Conservation (phyloP, 1,140 invertebrate species). For the Aplysia californica region DNA sequence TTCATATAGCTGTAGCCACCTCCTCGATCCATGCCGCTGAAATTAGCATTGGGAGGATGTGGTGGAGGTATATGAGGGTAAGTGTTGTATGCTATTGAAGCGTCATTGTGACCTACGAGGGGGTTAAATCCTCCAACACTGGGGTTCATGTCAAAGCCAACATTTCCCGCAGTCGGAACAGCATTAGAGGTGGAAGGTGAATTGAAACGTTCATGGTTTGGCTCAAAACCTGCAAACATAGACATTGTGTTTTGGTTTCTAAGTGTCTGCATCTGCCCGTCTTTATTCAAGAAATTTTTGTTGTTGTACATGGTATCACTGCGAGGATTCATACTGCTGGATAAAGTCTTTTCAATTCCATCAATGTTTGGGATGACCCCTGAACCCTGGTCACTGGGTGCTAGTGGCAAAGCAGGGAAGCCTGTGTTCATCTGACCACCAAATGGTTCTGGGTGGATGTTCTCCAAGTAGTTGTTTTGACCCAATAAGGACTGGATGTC, state of each 20-base stretch:
- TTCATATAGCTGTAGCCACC: background rate
- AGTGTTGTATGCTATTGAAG: background rate
- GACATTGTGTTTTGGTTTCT: too few species aligned
- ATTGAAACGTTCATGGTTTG: background rate
- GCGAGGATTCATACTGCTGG: background rate
- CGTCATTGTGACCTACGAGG: background rate
- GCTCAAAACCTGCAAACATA: background rate
- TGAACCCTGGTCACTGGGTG: background rate
- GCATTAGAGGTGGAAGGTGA: background rate
- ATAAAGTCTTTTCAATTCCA: background rate
- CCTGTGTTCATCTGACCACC: too few species aligned
- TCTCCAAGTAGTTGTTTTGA: background rate
- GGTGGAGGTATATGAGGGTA: background rate
- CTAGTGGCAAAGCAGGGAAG: too few species aligned
- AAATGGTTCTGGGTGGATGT: background rate
- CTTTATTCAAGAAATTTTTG: too few species aligned
- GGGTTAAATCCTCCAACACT: background rate
- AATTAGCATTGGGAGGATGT: background rate
- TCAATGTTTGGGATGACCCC: background rate
- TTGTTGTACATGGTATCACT: background rate
- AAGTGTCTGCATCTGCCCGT: too few species aligned
- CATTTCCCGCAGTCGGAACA: background rate
- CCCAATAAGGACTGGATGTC: background rate
- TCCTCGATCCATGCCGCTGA: slow-evolving; percentile 3
- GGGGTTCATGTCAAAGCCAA: background rate